phyloP scores from a whole-genome alignment of 1,140 invertebrate genomes.

The Hestina assimilis region DNA sequence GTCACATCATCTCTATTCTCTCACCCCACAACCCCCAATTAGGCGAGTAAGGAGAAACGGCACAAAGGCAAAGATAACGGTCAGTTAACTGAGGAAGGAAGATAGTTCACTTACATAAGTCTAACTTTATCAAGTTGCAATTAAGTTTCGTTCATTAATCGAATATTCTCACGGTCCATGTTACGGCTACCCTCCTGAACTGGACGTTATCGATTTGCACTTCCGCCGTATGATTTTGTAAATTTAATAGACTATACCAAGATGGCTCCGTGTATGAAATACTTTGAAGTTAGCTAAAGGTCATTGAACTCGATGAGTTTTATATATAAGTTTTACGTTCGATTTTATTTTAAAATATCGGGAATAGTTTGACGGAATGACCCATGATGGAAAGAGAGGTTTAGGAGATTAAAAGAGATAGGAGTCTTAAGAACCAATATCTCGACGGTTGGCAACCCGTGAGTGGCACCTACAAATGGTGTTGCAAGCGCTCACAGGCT shows the following conservation, averaged over 20 bases:
- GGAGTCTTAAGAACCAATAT: no score
- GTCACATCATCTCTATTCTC: constrained; percentile 36
- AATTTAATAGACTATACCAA: neutral
- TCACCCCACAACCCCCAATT: constrained; percentile 55
- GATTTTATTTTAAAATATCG: no score
- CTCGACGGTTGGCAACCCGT: no score
- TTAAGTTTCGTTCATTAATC: constrained; percentile 71
- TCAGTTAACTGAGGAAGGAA: constrained; percentile 73
- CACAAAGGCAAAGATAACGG: constrained; percentile 77
- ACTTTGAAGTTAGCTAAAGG: no score
- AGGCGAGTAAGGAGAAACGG: constrained; percentile 52
- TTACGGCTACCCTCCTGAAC: constrained; percentile 70
- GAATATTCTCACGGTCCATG: constrained; percentile 73
- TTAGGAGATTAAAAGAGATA: no score
- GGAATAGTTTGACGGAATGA: no score
- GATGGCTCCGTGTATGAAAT: no score
- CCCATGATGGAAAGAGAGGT: no score
- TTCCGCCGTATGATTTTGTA: neutral
- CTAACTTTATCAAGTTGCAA: constrained; percentile 75
- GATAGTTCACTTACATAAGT: constrained; percentile 76
- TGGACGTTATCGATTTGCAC: constrained; percentile 53
- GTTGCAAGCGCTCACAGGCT: no score
- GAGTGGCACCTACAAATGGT: no score
- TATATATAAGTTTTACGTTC: no score
- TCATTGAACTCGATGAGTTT: no score